Base-by-base conservation (phyloP, 2,888 invertebrate species). In the Agrotis segetum region DNA sequence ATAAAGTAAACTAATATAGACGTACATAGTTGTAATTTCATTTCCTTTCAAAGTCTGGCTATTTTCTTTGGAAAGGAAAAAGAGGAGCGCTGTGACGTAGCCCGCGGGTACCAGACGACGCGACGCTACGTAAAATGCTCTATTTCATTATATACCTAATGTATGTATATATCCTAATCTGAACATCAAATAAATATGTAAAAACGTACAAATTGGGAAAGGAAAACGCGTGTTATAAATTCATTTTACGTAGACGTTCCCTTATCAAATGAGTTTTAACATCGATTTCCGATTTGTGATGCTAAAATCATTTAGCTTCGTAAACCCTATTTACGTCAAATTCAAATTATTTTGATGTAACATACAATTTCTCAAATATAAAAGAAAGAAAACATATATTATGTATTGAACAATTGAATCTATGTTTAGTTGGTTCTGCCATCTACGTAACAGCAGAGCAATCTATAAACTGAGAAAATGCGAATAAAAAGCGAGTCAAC, bases 111-210 rank as follows among this genome's bases (percentile, higher is more conserved):
- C 68, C 52, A 14, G 67, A 40, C 40, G 53, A n/a, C 55, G 50
- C 67, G 64, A 67, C 64, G 50, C 67, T 62, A 67, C 64, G 69
- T 67, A 55, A 78, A 81, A 84, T 68, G 50, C 67, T 65, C n/a
- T 69, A 68, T 71, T 79, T 68, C 55, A 77, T 76, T 69, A 66
- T 64, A 50, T 66, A 40, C 40, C 34, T 34, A 61, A 71, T 65
- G 65, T 46, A 71, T 65, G 65, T 46, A 60, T 78, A 64, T 69
- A 79, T 66, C 24, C 58, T 62, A 69, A 72, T 83, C 62, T 61
- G 62, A 29, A 50, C 56, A 58, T 61, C 14, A 50, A 24, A 74
- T 67, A 65, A 63, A 82, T 67, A 63, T 9, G 29, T 59, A 16
- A 40, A 65, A 68, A 62, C 49, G 24, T 7, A 53, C 24, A 40